Evolutionary conservation across 2,888 invertebrate species (phyloP).

Genomic region (Clepsis dumicolana): DNA sequence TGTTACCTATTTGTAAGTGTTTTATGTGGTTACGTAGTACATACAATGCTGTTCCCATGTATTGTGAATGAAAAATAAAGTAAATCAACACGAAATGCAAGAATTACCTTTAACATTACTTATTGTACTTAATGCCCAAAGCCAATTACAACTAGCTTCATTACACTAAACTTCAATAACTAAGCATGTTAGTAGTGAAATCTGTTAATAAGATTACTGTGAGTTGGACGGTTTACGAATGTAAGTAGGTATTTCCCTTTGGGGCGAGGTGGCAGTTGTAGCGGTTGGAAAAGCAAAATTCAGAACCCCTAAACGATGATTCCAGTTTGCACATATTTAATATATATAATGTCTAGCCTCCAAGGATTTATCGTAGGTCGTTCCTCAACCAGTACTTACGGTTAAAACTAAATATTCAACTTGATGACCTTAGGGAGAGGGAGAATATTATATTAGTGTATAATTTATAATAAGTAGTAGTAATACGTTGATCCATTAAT

Average conservation of each 20-base stretch:
- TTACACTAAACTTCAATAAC: neutral
- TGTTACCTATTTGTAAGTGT: too few relatives aligned
- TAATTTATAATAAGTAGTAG: too few relatives aligned
- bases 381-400: neutral
- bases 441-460: neutral
- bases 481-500: too few relatives aligned
- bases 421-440: neutral
- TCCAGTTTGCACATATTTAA: slow-evolving; percentile 7
- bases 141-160: slow-evolving; percentile 1
- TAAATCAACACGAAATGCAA: too few relatives aligned
- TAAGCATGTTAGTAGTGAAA: slow-evolving; percentile 4
- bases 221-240: neutral
- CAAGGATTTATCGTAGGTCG: neutral
- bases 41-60: too few relatives aligned
- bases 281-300: neutral
- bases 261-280: neutral
- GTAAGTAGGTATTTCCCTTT: slow-evolving; percentile 10
- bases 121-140: neutral
- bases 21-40: too few relatives aligned
- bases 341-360: slow-evolving; percentile 1
- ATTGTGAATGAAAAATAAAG: too few relatives aligned
- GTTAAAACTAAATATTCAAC: neutral
- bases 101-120: too few relatives aligned
- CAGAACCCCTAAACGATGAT: neutral
- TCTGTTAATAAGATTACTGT: slow-evolving; percentile 5